Conservation (phyloP, 2,797 vertebrate species). For the Eulemur coronatus region DNA sequence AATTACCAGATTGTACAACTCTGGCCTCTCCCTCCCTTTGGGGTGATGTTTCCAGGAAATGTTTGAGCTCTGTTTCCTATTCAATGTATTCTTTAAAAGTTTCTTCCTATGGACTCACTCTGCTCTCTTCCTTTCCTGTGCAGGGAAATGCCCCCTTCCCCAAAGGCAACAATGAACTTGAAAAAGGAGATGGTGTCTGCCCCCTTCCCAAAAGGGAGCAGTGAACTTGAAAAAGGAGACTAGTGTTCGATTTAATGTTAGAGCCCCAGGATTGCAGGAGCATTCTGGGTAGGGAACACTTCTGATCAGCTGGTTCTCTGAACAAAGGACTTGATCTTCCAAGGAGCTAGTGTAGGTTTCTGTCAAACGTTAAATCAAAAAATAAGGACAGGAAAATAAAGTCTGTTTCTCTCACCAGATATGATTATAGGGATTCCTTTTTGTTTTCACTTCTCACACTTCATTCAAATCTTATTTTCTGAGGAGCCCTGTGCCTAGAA, state of each 20-base stretch:
- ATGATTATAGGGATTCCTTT: background rate
- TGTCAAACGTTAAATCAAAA: background rate
- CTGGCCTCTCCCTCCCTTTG: background rate
- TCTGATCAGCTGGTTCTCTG: background rate
- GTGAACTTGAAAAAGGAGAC: background rate
- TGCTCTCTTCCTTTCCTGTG: background rate
- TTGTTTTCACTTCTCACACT: background rate
- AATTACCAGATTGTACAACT: too few relatives aligned
- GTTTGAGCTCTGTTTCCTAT: background rate
- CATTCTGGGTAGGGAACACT: too few relatives aligned
- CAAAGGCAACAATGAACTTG: background rate
- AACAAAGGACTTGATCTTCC: background rate
- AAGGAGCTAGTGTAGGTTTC: background rate
- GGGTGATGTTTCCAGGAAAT: background rate
- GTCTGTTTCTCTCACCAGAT: background rate
- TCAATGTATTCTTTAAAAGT: background rate
- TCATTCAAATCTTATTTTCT: background rate
- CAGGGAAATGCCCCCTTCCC: background rate
- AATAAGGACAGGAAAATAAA: background rate
- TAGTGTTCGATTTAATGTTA: rapidly evolving
- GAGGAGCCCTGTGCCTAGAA: background rate
- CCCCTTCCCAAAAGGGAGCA: background rate
- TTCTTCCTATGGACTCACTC: background rate
- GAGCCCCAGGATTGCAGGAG: too few relatives aligned
- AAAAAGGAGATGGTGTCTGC: background rate